These are phyloP conservation scores for Dromius quadrimaculatus DNA, from an alignment of 2,888 invertebrate genomes.

Conservation along the genomic window DNA sequence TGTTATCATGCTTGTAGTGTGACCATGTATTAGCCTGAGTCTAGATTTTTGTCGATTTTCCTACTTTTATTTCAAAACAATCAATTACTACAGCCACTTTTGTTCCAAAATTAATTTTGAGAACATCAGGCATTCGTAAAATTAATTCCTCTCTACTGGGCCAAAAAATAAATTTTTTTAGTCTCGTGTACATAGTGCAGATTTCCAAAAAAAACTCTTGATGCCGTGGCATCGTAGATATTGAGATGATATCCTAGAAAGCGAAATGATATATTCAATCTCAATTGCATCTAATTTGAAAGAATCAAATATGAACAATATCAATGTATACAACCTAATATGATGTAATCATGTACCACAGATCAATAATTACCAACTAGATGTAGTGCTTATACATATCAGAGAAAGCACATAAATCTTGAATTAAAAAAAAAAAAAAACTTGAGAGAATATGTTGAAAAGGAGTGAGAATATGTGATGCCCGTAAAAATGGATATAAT, in stretches of 20 bases:
- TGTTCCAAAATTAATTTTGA: background rate
- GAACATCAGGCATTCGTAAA: background rate
- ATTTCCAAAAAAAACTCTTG: background rate
- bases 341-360: too few relatives aligned
- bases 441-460: too few relatives aligned
- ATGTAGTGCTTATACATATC: too few relatives aligned
- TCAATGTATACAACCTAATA: too few relatives aligned
- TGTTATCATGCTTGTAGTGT: background rate
- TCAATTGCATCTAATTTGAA: too few relatives aligned
- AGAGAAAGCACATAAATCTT: too few relatives aligned
- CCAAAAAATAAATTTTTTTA: background rate
- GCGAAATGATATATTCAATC: background rate
- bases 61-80: background rate
- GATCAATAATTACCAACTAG: too few relatives aligned
- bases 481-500: too few relatives aligned
- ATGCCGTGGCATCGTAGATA: background rate
- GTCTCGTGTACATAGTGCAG: background rate
- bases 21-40: background rate
- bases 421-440: too few relatives aligned
- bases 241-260: background rate
- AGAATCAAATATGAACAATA: too few relatives aligned
- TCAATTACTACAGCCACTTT: background rate
- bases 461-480: too few relatives aligned
- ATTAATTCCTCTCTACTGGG: background rate
- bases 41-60: background rate